Evolutionary conservation across 2,888 invertebrate genomes (phyloP).

Genomic region (Didymodactylos carnosus): DNA sequence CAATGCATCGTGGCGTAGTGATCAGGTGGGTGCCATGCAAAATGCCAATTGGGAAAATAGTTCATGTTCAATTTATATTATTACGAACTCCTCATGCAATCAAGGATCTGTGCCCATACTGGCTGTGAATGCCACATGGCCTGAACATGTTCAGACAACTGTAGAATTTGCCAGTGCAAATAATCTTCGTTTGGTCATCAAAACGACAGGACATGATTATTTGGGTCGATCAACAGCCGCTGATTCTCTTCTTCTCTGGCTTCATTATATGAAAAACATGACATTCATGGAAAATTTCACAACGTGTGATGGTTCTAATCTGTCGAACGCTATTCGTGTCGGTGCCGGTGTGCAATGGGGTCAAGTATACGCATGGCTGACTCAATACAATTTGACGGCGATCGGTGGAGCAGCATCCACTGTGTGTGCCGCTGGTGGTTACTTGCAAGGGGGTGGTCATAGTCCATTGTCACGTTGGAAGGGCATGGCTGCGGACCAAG

Average conservation of each 20-base stretch:
- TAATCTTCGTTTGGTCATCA: background rate
- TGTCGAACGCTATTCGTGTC: constrained; percentile 8
- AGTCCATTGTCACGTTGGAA: constrained; percentile 19
- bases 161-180: background rate
- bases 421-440: constrained; percentile 21
- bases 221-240: constrained; percentile 15
- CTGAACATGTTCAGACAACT: background rate
- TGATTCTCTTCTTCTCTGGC: background rate
- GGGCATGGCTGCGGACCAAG: constrained; percentile 21
- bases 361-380: background rate
- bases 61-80: background rate
- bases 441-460: constrained; percentile 23
- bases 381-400: background rate
- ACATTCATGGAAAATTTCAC: background rate
- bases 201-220: constrained; percentile 13
- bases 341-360: constrained; percentile 13
- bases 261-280: background rate
- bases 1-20: background rate
- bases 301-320: background rate
- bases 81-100: background rate
- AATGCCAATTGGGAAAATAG: background rate
- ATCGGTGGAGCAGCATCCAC: constrained; percentile 21
- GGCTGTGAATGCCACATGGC: background rate
- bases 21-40: background rate
- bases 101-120: background rate